Evolutionary conservation across 1,140 invertebrate genomes (phyloP).

Genomic region (Chionoecetes opilio): DNA sequence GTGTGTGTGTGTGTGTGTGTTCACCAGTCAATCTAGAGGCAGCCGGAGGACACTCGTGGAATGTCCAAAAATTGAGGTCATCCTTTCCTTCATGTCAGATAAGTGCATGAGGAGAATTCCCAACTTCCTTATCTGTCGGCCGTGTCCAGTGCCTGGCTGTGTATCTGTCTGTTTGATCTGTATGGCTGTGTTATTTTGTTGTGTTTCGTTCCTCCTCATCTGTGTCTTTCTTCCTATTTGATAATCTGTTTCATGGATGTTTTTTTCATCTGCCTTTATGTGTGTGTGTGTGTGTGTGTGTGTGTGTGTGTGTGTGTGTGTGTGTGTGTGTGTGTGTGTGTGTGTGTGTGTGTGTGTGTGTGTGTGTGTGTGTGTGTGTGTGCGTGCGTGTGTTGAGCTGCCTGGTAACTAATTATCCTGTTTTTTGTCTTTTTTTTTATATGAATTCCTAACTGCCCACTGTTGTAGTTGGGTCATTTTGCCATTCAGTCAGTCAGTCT

Average conservation of each 20-base stretch:
- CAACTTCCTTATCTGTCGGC: background rate
- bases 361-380: constrained; percentile 24
- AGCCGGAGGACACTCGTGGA: background rate
- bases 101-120: background rate
- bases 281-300: background rate
- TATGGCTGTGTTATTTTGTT: too few relatives aligned
- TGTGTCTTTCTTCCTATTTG: too few relatives aligned
- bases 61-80: constrained; percentile 20
- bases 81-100: background rate
- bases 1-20: background rate
- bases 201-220: too few relatives aligned
- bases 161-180: background rate
- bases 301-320: background rate
- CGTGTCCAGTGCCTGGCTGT: background rate
- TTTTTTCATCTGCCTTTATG: background rate
- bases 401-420: background rate
- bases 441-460: background rate
- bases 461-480: too few relatives aligned
- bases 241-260: too few relatives aligned
- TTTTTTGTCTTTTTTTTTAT: background rate
- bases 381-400: background rate
- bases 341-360: constrained; percentile 18
- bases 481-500: background rate
- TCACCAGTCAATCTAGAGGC: background rate
- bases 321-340: constrained; percentile 18